Conservation (phyloP, 2,113 vertebrate genomes). For the Cyprinodon variegatus region DNA sequence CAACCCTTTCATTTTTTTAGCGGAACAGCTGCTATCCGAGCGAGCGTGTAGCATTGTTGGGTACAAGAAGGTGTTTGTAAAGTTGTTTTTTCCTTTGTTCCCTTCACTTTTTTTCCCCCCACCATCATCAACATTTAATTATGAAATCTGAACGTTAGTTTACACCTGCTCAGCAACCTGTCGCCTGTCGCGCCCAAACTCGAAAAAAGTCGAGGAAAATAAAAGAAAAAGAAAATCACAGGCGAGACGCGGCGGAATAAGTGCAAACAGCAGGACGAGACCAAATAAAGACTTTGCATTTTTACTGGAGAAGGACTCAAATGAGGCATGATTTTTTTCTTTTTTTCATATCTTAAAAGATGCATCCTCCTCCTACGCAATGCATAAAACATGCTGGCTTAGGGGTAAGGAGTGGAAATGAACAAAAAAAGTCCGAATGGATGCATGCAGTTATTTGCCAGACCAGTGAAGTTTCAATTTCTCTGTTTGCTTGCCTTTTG, state of each 20-base stretch:
- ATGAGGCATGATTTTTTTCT: slow-evolving; percentile 77
- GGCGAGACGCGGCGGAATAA: slow-evolving; percentile 61
- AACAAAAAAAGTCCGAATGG: slow-evolving; percentile 70
- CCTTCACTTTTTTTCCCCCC: rapidly evolving
- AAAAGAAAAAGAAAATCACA: slow-evolving; percentile 44
- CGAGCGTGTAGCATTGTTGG: slow-evolving; percentile 19
- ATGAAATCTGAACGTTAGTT: slow-evolving; percentile 64
- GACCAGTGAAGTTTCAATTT: slow-evolving; percentile 81
- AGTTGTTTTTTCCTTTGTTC: slow-evolving; percentile 27
- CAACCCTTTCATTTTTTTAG: not conserved
- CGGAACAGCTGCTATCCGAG: slow-evolving; percentile 3
- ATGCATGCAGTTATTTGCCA: slow-evolving; percentile 79
- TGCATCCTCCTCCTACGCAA: slow-evolving; percentile 50
- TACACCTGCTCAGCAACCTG: slow-evolving; percentile 80
- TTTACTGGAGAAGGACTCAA: slow-evolving; percentile 72
- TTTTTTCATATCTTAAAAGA: slow-evolving; percentile 31
- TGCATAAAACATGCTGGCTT: slow-evolving; percentile 80
- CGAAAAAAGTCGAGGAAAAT: slow-evolving; percentile 68
- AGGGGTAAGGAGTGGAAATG: slow-evolving; percentile 63
- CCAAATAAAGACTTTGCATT: slow-evolving; percentile 75
- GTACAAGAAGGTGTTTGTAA: slow-evolving; percentile 38
- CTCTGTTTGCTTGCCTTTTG: slow-evolving; percentile 51
- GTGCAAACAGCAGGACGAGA: slow-evolving; percentile 74
- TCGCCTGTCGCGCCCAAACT: slow-evolving; percentile 66
- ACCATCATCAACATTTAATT: slow-evolving; percentile 42